These are phyloP conservation scores for Thrips palmi DNA, from an alignment of 1,140 invertebrate species.

Conservation along the genomic window DNA sequence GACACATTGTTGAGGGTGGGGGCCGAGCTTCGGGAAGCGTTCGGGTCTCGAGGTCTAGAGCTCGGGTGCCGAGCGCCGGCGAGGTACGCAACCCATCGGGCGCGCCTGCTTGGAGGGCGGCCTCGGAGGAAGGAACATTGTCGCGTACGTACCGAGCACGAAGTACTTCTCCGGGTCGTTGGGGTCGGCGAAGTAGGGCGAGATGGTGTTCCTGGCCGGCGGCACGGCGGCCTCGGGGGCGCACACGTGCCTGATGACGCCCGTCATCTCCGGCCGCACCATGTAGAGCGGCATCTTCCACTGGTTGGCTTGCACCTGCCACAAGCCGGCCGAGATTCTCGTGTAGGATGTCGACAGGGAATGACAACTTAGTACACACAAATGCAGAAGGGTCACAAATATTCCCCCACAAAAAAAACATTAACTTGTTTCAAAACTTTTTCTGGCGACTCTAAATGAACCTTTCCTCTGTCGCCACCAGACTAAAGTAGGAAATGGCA, in stretches of 20 bases:
- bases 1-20: no score
- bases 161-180: conserved; percentile 41
- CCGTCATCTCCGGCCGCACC: conserved; percentile 40
- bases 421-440: neutral
- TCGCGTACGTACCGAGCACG: conserved; percentile 19
- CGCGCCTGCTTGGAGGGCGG: no score
- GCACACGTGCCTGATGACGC: conserved; percentile 32
- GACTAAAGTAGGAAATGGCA: neutral
- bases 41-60: no score
- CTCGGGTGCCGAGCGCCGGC: no score
- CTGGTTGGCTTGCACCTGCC: conserved; percentile 35
- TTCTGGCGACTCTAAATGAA: neutral
- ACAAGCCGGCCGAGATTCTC: conserved; percentile 15
- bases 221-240: conserved; percentile 31
- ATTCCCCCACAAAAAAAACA: neutral
- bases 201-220: conserved; percentile 33
- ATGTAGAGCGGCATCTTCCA: conserved; percentile 42
- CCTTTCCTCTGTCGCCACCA: conserved; percentile 6
- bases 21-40: no score
- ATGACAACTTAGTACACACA: no score
- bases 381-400: neutral
- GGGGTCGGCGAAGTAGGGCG: conserved; percentile 49
- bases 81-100: no score
- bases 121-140: no score
- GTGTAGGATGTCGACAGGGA: no score